A percentile compares a stretch with the other conserved stretches of the same genome.
Conservation (phyloP, 2,888 invertebrate species). For the Drosophila lutescens region DNA sequence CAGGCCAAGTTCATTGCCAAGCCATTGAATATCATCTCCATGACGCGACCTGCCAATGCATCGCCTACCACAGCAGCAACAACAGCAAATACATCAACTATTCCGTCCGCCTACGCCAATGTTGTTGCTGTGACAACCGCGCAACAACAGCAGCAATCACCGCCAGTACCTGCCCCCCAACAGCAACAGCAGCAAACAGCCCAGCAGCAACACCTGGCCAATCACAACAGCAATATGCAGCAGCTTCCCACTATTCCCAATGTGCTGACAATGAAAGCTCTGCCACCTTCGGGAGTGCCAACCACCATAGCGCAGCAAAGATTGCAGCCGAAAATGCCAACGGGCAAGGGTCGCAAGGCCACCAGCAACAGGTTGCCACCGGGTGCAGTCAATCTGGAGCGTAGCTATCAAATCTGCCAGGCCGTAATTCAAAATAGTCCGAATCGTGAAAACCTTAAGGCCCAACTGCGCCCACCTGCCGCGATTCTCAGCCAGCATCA, state of each 20-base stretch:
- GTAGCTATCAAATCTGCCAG: conserved; percentile 97
- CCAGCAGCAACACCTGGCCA: conserved; percentile 35
- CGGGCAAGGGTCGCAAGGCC: conserved; percentile 83
- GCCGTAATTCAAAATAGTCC: conserved; percentile 97
- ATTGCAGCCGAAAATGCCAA: conserved; percentile 79
- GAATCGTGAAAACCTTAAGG: conserved; percentile 93
- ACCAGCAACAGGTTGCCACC: conserved; percentile 91
- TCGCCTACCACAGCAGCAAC: conserved; percentile 69
- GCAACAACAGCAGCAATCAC: conserved; percentile 30
- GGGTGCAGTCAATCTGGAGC: conserved; percentile 95
- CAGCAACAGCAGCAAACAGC: conserved; percentile 26
- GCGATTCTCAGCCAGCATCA: conserved; percentile 86
- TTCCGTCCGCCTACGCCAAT: conserved; percentile 78
- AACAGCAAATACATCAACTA: conserved; percentile 56
- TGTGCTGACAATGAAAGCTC: conserved; percentile 78
- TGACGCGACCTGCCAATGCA: conserved; percentile 72
- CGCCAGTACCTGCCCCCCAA: conserved; percentile 45
- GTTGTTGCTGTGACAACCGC: conserved; percentile 56
- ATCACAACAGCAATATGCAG: conserved; percentile 59
- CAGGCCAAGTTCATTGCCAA: conserved; percentile 81
- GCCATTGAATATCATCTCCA: conserved; percentile 82
- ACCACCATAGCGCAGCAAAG: conserved; percentile 84
- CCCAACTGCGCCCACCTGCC: conserved; percentile 94
- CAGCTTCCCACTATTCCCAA: conserved; percentile 67
- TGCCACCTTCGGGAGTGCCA: conserved; percentile 81